A percentile compares a stretch with the other conserved stretches of the same genome.
phyloP scores from a whole-genome alignment of 2,888 invertebrate species.

The Cyrtodaria siliqua region DNA sequence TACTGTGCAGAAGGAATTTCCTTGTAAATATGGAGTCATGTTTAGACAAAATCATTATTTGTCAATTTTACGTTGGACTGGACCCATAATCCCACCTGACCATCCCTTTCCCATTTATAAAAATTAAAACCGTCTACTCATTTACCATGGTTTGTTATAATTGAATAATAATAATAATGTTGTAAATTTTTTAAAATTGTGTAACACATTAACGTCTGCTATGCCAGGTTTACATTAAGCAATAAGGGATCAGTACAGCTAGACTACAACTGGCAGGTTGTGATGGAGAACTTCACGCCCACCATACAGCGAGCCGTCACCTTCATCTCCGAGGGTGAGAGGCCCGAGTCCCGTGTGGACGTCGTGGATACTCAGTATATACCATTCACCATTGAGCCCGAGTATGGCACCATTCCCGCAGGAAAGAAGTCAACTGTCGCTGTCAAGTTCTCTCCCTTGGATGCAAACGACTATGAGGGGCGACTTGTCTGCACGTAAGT shows the following conservation, averaged over 20 bases:
- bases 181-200: too few species aligned
- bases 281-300: constrained; percentile 83
- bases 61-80: too few species aligned
- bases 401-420: constrained; percentile 81
- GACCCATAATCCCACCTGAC: too few species aligned
- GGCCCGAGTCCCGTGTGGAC: constrained; percentile 79
- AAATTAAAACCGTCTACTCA: too few species aligned
- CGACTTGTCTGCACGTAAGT: constrained; percentile 84
- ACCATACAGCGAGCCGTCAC: constrained; percentile 80
- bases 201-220: too few species aligned
- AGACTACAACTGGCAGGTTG: constrained; percentile 85
- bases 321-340: constrained; percentile 79
- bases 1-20: too few species aligned
- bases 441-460: constrained; percentile 85
- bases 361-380: constrained; percentile 76
- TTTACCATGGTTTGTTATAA: too few species aligned
- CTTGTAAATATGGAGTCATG: too few species aligned
- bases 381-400: constrained; percentile 85
- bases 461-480: constrained; percentile 84
- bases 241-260: constrained; percentile 83
- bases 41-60: too few species aligned
- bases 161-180: too few species aligned
- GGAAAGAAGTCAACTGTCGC: constrained; percentile 80
- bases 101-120: too few species aligned
- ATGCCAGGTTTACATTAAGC: constrained; percentile 76